phyloP scores from a whole-genome alignment of 2,113 vertebrate genomes.

The Oreocharis arfaki region DNA sequence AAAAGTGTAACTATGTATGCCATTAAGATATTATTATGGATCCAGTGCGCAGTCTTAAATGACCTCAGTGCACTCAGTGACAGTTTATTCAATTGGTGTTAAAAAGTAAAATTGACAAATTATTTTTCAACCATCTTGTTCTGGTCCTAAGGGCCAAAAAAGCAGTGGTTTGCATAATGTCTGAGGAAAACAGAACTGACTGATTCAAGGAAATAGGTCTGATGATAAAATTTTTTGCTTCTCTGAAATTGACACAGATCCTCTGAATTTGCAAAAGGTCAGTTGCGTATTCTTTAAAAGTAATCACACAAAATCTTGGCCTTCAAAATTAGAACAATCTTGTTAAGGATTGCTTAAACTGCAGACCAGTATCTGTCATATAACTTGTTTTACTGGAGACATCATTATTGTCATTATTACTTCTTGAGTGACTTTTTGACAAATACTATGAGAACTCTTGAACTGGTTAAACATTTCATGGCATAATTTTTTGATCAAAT shows the following conservation, averaged over 20 bases:
- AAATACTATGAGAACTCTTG: not conserved
- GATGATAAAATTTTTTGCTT: not conserved
- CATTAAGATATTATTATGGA: not conserved
- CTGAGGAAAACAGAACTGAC: not conserved
- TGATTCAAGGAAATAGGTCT: not conserved
- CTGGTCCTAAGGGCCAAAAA: not conserved
- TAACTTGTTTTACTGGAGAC: not conserved
- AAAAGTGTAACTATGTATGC: no score
- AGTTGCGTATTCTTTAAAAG: not conserved
- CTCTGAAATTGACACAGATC: not conserved
- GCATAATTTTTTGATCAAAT: not conserved
- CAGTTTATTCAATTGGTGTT: not conserved
- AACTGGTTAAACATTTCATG: not conserved
- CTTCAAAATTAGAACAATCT: not conserved
- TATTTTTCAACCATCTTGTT: not conserved
- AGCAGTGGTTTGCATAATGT: fast-evolving
- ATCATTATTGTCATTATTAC: not conserved
- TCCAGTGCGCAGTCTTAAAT: not conserved
- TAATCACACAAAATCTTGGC: not conserved
- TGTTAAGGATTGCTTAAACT: not conserved
- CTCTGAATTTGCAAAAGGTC: not conserved
- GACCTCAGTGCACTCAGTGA: not conserved
- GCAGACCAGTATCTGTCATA: not conserved
- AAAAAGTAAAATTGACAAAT: not conserved
- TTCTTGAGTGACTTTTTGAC: not conserved